Base-by-base conservation (phyloP, 37 sponge, comb jelly and placozoan genomes). In the Mnemiopsis leidyi region DNA sequence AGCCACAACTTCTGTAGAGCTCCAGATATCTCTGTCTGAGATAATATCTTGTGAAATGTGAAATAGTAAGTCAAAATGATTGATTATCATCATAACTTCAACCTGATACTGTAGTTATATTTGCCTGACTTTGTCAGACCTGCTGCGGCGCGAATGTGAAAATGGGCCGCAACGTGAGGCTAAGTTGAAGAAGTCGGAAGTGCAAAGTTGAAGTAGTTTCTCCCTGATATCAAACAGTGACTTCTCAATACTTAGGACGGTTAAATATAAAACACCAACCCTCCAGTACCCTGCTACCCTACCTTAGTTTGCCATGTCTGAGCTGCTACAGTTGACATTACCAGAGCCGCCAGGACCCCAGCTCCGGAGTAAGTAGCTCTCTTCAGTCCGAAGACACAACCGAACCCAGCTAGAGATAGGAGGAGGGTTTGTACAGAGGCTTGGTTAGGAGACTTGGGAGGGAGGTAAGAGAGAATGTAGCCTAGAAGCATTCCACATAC, bases 331-430 rank as follows among this genome's bases (percentile, higher is more conserved):
- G 96, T 95, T 2, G 97, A 37, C 34, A 95, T 69, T 0, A 95
- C 94, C 23, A 97, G 26, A 5, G 94, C 94, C 21, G 94, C 96
- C 85, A 97, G 93, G 13, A 96, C 96, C 29, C 96, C 97, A 33
- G 97, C 96, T 23, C 96, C 97, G 25, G 95, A 90, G 37, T 95
- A 94, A 34, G 93, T 79, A 26, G 82, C 95, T 23, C 93, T 71
- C n/a, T 76, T 93, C 21, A 93, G 93, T 1, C 97, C 97, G 95
- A 97, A 96, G 38, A 95, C 76, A 69, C 94, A 90, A 73, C 94
- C 93, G 24, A 96, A 83, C 29, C 95, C 94, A 18, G 95, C 36
- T 0, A 95, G 94, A 73, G 95, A 83, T 0, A 95, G 39, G 26
- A 95, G 39, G 24, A 96, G 92, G 48, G 96, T 94, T 36, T 77